These are phyloP conservation scores for Coranthus polyacanthus DNA, from an alignment of 2,797 vertebrate species.

Conservation along the genomic window DNA sequence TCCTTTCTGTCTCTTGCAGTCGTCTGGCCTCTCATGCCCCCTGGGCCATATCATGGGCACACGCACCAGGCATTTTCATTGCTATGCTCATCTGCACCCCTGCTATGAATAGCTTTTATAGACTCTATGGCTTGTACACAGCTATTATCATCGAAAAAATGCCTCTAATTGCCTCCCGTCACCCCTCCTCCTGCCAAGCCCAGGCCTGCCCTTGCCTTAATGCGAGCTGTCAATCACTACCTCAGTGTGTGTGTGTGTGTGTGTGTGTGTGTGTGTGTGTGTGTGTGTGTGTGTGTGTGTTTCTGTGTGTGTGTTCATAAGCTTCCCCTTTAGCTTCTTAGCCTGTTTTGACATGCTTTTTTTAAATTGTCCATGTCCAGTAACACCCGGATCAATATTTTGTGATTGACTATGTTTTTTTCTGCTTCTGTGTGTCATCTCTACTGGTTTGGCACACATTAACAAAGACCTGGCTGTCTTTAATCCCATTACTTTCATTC, in stretches of 20 bases:
- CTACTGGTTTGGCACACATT: slow-evolving; percentile 33
- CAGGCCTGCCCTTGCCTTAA: slow-evolving; percentile 65
- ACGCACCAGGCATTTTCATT: slow-evolving; percentile 25
- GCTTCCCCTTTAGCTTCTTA: slow-evolving; percentile 59
- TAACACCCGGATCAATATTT: slow-evolving; percentile 13
- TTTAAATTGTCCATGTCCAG: slow-evolving; percentile 21
- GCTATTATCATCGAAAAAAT: slow-evolving; percentile 75
- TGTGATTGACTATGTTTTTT: slow-evolving; percentile 26
- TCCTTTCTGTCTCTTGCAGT: slow-evolving; percentile 1
- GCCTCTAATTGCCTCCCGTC: slow-evolving; percentile 75
- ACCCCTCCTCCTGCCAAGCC: slow-evolving; percentile 64
- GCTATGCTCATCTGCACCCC: slow-evolving; percentile 52
- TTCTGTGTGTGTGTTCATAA: slow-evolving; percentile 18
- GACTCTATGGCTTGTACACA: slow-evolving; percentile 55
- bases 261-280: slow-evolving; percentile 23
- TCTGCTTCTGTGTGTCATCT: slow-evolving; percentile 34
- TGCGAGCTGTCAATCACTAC: slow-evolving; percentile 71
- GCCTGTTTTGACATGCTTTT: slow-evolving; percentile 69
- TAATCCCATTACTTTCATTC: slow-evolving; percentile 58
- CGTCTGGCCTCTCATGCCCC: slow-evolving; percentile 30
- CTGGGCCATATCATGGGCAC: slow-evolving; percentile 15
- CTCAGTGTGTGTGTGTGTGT: slow-evolving; percentile 30
- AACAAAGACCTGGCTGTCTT: slow-evolving; percentile 34
- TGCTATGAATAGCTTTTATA: slow-evolving; percentile 67
- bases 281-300: slow-evolving; percentile 27